phyloP scores from a whole-genome alignment of 2,888 invertebrate species.

The Mythimna ferrago region DNA sequence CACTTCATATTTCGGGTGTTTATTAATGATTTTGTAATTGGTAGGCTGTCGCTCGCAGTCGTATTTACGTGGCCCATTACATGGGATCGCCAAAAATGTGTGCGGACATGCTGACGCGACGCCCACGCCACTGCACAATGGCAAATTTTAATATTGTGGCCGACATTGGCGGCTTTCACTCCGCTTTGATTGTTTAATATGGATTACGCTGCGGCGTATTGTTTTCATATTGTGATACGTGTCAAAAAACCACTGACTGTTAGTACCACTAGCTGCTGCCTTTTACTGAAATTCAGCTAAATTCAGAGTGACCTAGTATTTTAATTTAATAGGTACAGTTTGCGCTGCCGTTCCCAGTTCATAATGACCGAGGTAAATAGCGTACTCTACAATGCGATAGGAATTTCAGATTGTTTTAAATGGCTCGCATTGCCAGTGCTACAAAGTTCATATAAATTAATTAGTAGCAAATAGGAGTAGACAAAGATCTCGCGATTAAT shows the following conservation, averaged over 20 bases:
- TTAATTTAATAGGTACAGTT: conserved; percentile 23
- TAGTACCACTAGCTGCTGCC: neutral
- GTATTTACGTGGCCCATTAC: conserved; percentile 77
- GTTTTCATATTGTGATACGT: conserved; percentile 43
- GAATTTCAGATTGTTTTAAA: conserved; percentile 47
- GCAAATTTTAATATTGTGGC: conserved; percentile 35
- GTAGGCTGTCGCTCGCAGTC: conserved; percentile 78
- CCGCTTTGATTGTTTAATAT: conserved; percentile 51
- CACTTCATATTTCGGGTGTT: conserved; percentile 83
- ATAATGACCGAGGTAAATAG: conserved; percentile 23
- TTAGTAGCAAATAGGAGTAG: conserved; percentile 33
- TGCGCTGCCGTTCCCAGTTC: conserved; percentile 15
- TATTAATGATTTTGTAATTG: conserved; percentile 88
- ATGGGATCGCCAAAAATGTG: conserved; percentile 58
- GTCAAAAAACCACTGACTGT: conserved; percentile 22
- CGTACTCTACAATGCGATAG: conserved; percentile 28
- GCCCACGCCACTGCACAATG: conserved; percentile 33
- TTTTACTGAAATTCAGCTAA: conserved; percentile 15
- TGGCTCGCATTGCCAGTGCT: conserved; percentile 4
- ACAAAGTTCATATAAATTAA: conserved; percentile 31
- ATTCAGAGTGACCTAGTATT: conserved; percentile 17
- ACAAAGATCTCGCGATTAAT: conserved; percentile 25
- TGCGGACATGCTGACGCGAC: conserved; percentile 28
- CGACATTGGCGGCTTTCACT: conserved; percentile 34
- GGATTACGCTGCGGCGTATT: conserved; percentile 47